Percentiles rank a stretch among this genome's conserved stretches.
Evolutionary conservation across 2,797 vertebrate genomes (phyloP).

Genomic region (Anolis apletophallus): DNA sequence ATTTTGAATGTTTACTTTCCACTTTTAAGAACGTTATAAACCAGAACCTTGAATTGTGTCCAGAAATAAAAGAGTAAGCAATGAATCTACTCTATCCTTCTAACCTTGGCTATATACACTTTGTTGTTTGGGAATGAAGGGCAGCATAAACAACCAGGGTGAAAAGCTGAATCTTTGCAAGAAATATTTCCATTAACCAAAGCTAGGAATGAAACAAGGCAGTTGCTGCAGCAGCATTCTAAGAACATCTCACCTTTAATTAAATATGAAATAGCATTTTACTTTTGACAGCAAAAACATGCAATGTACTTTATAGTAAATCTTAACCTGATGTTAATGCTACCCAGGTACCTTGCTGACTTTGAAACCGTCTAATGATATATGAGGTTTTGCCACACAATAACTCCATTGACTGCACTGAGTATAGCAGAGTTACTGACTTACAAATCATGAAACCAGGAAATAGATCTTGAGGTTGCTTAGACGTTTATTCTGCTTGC

Average conservation of each 20-base stretch:
- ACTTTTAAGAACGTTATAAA: background rate
- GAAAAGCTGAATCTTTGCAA: slow-evolving; percentile 50
- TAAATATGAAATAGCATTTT: slow-evolving; percentile 74
- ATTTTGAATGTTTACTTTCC: background rate
- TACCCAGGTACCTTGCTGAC: slow-evolving; percentile 40
- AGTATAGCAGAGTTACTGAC: slow-evolving; percentile 20
- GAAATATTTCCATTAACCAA: slow-evolving; percentile 48
- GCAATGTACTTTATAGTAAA: slow-evolving; percentile 59
- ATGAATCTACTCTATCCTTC: background rate
- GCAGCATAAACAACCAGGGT: slow-evolving; percentile 16
- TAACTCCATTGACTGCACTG: slow-evolving; percentile 35
- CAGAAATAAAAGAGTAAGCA: background rate
- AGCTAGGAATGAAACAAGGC: slow-evolving; percentile 41
- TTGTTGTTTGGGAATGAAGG: slow-evolving; percentile 4
- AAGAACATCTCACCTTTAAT: slow-evolving; percentile 64
- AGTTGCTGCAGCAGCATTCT: slow-evolving; percentile 59
- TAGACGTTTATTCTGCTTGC: slow-evolving; percentile 35
- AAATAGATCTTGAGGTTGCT: slow-evolving; percentile 3
- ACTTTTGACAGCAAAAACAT: slow-evolving; percentile 56
- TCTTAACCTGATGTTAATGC: slow-evolving; percentile 39
- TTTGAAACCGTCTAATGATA: slow-evolving; percentile 43
- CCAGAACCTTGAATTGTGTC: background rate
- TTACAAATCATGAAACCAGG: background rate
- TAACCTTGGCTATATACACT: slow-evolving; percentile 20
- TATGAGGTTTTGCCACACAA: background rate